Evolutionary conservation across 1,140 invertebrate species (phyloP), one percentile per base, ranked within the genome.

Genomic region (Chelonus insularis): DNA sequence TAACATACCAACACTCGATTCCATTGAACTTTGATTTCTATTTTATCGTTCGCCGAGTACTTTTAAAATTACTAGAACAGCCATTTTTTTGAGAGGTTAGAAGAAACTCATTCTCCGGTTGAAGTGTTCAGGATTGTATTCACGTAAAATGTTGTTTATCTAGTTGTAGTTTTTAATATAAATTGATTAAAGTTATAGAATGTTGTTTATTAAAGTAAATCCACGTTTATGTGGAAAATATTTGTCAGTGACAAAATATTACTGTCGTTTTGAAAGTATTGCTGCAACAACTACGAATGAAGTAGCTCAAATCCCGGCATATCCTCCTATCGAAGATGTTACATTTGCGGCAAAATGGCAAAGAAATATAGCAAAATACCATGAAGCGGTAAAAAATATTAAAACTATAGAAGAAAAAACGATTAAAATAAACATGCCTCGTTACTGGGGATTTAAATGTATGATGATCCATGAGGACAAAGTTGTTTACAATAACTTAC

Each of bases 361-460:
- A 66, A 77, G 84, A 18, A 69, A 76, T 57, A 75, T 75, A 21
- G 69, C 84, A 63, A 59, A 72, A 1, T 77, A 83, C 71, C 73
- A 87, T 68, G 77, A 90, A 20, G 81, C 86, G 67, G 85, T 93
- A 18, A 84, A 85, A 68, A 71, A 79, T 5, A 64, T 91, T 34
- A 81, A 86, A 45, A 91, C 90, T 1, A 84, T 92, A 0, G 92
- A 94, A 77, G 90, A 93, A 78, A 95, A 95, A 74, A 81, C 91
- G 55, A 86, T 91, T 43, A 89, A 89, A 69, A 57, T 92, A 2
- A 93, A 92, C 73, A 88, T 94, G 85, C 88, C 89, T 4, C 83
- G 85, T 48, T 92, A 89, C 73, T 94, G 92, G 76, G 91, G 92
- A 5, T 94, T 86, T 82, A 84, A 84, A 64, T 84, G 83, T 23